phyloP scores from a whole-genome alignment of 2,797 vertebrate genomes.

The Chloroceryle inda region DNA sequence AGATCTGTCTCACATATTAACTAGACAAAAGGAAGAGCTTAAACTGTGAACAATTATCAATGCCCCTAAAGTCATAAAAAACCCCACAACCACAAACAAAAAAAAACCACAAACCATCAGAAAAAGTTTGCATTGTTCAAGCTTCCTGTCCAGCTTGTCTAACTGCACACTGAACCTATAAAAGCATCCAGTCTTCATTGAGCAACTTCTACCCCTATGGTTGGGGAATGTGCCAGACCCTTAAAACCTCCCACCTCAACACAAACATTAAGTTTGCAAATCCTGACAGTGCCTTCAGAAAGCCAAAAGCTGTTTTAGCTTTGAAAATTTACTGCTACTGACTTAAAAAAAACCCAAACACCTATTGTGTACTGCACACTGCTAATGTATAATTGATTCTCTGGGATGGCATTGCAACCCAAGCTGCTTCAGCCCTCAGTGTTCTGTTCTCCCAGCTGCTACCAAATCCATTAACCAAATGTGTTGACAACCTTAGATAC shows the following conservation, averaged over 20 bases:
- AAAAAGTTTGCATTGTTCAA: background rate
- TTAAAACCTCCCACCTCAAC: background rate
- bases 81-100: too few species aligned
- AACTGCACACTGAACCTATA: background rate
- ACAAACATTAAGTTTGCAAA: background rate
- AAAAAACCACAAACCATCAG: too few species aligned
- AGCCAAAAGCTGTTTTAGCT: background rate
- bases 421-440: background rate
- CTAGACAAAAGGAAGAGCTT: background rate
- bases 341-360: background rate
- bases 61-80: background rate
- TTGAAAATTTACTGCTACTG: background rate
- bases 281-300: background rate
- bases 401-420: background rate
- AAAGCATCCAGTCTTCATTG: background rate
- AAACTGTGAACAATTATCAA: background rate
- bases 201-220: background rate
- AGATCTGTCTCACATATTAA: background rate
- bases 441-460: slow-evolving; percentile 13
- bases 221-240: rapidly evolving
- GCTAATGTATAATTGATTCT: background rate
- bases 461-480: background rate
- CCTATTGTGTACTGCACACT: rapidly evolving
- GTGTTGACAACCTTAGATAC: background rate
- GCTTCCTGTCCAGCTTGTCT: background rate